Evolutionary conservation across 2,888 invertebrate species (phyloP), one percentile per base, ranked within the genome.

Genomic region (Unio delphinus): DNA sequence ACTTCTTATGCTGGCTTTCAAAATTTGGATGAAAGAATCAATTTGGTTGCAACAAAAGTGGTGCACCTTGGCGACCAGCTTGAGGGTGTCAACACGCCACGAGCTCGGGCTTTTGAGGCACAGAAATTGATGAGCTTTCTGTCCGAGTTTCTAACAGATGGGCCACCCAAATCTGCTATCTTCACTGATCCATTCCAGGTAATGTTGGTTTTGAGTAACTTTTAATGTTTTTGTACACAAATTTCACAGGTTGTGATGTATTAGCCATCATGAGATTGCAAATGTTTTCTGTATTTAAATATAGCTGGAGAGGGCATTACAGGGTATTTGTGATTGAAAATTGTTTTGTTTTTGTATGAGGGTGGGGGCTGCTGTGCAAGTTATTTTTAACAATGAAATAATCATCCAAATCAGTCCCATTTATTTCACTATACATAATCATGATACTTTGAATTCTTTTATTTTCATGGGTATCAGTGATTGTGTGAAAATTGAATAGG

Each of bases 11-110:
- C 94, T 79, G 94, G 95, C 81, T 97, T 97, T 89, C 95, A 96
- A 91, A 95, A 96, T 78, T 90, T 99, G 66, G 99, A 99, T 90
- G 96, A 96, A 85, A 94, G 97, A 83, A 98, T 99, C 87, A 98
- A 98, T 84, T 95, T 95, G 70, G 99, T 99, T 61, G 98, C 99
- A 0, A 97, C 97, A 0, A 96, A 98, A 91, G 99, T 99, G 0
- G 93, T 99, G 63, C 98, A 99, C 90, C 93, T 99, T n/a, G 99
- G 99, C 0, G 99, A 99, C 90, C 99, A 99, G 89, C 91, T 99
- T 61, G 99, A 99, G 85, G 97, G 96, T 78, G 97, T 99, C 0
- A 95, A 98, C 88, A 96, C 95, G 0, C 99, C 99, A 0, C 91
- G 99, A 69, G 95, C 97, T 23, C 92, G 99, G 71, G 97, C 98